Evolutionary conservation across 2,113 vertebrate genomes (phyloP).

Genomic region (Etheostoma cragini): DNA sequence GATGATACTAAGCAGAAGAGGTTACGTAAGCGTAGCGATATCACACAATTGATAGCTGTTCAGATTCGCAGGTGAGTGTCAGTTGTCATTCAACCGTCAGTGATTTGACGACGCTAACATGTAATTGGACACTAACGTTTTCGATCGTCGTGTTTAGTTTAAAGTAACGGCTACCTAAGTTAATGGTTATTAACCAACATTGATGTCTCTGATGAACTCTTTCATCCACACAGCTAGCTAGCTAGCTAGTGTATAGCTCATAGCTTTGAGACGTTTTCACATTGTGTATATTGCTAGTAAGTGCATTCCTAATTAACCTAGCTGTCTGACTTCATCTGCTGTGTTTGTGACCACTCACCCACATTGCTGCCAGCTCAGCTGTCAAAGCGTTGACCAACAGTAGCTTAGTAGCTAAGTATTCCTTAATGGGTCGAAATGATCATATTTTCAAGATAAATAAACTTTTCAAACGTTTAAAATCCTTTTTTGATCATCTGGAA

Average conservation of each 20-base stretch:
- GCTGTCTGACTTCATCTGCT: background rate
- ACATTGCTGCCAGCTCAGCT: constrained; percentile 21
- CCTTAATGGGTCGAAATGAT: no score
- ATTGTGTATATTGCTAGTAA: no score
- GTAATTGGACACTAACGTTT: background rate
- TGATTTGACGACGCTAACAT: background rate
- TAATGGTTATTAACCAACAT: background rate
- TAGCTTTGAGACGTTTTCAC: background rate
- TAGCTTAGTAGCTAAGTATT: no score
- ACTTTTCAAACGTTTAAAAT: no score
- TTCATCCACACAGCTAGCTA: background rate
- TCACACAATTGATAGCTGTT: background rate
- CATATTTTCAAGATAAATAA: no score
- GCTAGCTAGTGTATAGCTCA: background rate
- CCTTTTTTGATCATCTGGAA: no score
- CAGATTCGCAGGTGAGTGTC: constrained; percentile 36
- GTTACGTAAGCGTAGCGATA: background rate
- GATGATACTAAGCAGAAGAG: background rate
- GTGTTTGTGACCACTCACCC: background rate
- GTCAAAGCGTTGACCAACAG: constrained; percentile 10
- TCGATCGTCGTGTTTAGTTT: background rate
- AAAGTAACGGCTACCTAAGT: background rate
- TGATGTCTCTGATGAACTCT: background rate
- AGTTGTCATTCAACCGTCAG: background rate
- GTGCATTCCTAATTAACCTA: background rate